Evolutionary conservation across 2,113 vertebrate species (phyloP).

Genomic region (Lynx canadensis): DNA sequence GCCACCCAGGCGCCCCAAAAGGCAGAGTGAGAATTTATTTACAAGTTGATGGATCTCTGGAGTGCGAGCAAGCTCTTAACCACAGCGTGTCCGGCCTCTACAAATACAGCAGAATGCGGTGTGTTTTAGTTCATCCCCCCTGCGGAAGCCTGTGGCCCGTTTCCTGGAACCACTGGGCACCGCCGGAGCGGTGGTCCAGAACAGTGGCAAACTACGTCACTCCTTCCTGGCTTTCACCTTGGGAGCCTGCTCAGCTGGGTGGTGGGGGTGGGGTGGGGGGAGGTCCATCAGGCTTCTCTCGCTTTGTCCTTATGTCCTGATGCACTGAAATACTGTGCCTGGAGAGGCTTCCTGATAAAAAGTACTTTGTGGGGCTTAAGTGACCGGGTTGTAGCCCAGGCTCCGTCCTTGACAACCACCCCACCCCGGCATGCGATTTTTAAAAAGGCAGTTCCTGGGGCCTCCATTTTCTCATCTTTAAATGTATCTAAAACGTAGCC

Average conservation of each 20-base stretch:
- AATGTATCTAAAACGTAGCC: neutral
- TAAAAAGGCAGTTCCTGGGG: neutral
- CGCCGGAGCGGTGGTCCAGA: neutral
- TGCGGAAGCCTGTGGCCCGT: rapidly evolving
- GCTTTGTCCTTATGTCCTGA: too few species aligned
- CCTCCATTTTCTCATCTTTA: neutral
- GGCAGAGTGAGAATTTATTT: neutral
- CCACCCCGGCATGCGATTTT: neutral
- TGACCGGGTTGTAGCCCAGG: neutral
- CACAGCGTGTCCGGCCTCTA: rapidly evolving
- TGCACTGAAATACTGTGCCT: neutral
- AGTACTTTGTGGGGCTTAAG: neutral
- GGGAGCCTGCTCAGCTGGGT: neutral
- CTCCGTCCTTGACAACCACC: neutral
- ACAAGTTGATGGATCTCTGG: rapidly evolving
- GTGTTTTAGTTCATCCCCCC: neutral
- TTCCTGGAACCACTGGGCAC: neutral
- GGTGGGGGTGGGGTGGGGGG: too few species aligned
- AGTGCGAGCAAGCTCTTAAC: neutral
- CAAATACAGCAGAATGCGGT: rapidly evolving
- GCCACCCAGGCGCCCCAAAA: too few species aligned
- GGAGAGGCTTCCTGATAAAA: neutral
- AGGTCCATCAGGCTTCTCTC: neutral
- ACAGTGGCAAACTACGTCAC: neutral
- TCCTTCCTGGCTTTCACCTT: neutral